phyloP scores from a whole-genome alignment of 2,888 invertebrate species.

The Vesta saturnalis region DNA sequence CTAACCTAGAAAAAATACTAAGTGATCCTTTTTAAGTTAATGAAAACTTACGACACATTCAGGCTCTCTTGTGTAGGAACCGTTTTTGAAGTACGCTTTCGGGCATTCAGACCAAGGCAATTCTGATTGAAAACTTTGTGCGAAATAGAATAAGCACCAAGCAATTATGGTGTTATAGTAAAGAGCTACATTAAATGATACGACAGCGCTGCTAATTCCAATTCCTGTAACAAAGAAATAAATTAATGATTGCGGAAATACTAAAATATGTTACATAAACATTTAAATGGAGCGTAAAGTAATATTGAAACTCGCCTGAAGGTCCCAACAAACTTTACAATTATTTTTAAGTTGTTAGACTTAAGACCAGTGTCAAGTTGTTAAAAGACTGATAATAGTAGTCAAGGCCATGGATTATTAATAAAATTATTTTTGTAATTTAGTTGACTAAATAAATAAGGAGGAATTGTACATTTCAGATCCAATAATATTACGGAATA shows the following conservation, averaged over 20 bases:
- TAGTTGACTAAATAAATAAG: no score
- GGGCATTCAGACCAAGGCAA: conserved; percentile 94
- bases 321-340: no score
- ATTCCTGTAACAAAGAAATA: conserved; percentile 69
- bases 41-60: conserved; percentile 78
- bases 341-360: no score
- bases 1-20: conserved; percentile 71
- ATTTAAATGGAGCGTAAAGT: no score
- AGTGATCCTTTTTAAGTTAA: background rate
- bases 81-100: conserved; percentile 80
- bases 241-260: background rate
- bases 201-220: conserved; percentile 93
- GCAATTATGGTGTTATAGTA: conserved; percentile 99
- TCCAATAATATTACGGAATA: no score
- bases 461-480: no score
- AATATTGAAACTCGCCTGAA: no score
- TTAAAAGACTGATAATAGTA: no score
- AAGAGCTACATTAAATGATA: conserved; percentile 94
- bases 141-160: conserved; percentile 96
- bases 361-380: no score
- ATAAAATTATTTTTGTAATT: no score
- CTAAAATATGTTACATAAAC: no score
- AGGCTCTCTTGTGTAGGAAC: conserved; percentile 80
- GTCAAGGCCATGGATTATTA: no score
- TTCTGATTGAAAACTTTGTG: conserved; percentile 91